Evolutionary conservation across 2,797 vertebrate species (phyloP), one percentile per base, ranked within the genome.

Genomic region (Falco cherrug): DNA sequence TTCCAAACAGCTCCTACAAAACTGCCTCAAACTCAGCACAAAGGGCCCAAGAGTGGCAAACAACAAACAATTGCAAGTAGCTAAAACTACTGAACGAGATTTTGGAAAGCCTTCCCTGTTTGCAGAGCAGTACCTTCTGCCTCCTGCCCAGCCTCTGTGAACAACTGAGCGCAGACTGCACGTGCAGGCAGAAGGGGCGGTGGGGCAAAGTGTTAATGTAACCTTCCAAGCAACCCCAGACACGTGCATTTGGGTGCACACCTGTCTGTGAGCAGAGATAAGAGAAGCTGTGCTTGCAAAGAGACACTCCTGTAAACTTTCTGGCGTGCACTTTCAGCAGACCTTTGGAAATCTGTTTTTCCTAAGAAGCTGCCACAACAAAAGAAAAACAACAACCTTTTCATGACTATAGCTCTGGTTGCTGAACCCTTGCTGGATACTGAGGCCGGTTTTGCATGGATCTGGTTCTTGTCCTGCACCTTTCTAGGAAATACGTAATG

Each of bases 181-280:
- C 2, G 0, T 0, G 28, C 15, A 37, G 50, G 57, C 29, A 35
- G 35, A 1, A 5, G 33, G 50, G 56, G 7, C 0, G 0, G 43
- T 14, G 53, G 54, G 16, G 37, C 45, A 56, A 68, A 51, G 60
- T 7, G 31, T 59, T 45, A 78, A 35, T 18, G 67, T 39, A 50
- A 25, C 60, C 70, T 84, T 29, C 51, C 70, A 84, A 67, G 26
- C 53, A 13, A 54, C 25, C 33, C 39, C 70, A 69, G 56, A 16
- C 43, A 22, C 16, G 2, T 6, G 29, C 20, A 33, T 59, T 39
- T 10, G n/a, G 28, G 35, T 39, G 24, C 68, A 56, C 43, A 48
- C 5, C 37, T 56, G 51, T 8, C 43, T 57, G 70, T 12, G 45
- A 84, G 63, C 53, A 0, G 28, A 63, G 61, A 31, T 7, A 37